phyloP scores from a whole-genome alignment of 92 coral and sea anemone species.

The Parazoanthus darwini region DNA sequence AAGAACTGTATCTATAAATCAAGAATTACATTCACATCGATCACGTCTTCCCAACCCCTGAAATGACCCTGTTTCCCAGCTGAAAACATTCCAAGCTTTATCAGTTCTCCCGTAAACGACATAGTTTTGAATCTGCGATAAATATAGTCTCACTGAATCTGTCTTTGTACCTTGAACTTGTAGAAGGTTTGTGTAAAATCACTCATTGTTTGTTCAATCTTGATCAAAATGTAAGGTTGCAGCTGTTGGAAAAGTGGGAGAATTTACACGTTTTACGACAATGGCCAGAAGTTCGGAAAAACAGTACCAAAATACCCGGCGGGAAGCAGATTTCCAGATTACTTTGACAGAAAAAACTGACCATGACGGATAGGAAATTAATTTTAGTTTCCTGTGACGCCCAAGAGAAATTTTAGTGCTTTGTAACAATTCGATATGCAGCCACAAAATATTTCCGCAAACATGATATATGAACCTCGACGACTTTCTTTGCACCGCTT shows the following conservation, averaged over 20 bases:
- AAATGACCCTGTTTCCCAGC: constrained; percentile 1
- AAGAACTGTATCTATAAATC: not conserved
- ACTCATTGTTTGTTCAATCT: not conserved
- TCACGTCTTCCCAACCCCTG: constrained; percentile 31
- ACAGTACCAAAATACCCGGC: constrained; percentile 1
- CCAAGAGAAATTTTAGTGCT: constrained; percentile 22
- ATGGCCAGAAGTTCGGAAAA: constrained; percentile 15
- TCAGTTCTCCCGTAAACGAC: constrained; percentile 21
- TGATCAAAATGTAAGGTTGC: not conserved
- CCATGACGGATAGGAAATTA: constrained; percentile 48
- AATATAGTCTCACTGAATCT: not conserved
- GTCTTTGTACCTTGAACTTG: too few species aligned
- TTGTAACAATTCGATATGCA: not conserved
- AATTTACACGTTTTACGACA: constrained; percentile 28
- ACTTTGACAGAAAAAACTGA: constrained; percentile 35
- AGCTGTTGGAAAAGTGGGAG: constrained; percentile 40
- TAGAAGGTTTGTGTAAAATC: not conserved
- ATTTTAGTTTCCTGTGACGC: constrained; percentile 49
- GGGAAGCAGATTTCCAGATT: constrained; percentile 11
- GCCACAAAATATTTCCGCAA: constrained; percentile 38
- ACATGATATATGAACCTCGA: constrained; percentile 27
- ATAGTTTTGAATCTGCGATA: not conserved
- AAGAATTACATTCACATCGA: constrained; percentile 21
- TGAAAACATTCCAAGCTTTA: constrained; percentile 38
- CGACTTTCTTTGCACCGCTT: not conserved